Conservation (phyloP, 1,140 invertebrate genomes). For the Gonatopus flavifemur region DNA sequence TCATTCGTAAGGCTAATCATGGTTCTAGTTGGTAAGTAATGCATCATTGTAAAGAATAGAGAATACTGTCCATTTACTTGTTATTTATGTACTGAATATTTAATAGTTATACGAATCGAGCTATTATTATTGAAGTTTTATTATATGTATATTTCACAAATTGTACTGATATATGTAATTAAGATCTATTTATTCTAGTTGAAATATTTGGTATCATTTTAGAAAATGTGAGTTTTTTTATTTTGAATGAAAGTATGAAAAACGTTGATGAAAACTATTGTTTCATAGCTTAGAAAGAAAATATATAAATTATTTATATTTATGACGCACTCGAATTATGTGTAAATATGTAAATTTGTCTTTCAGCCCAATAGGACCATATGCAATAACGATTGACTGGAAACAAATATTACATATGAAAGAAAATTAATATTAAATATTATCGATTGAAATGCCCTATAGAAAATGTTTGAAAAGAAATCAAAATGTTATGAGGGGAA, state of each 20-base stretch:
- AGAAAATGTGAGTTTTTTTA: conserved; percentile 6
- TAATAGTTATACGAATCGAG: conserved; percentile 18
- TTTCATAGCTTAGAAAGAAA: conserved; percentile 34
- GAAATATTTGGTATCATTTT: conserved; percentile 24
- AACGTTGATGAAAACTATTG: conserved; percentile 16
- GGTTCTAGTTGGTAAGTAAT: conserved; percentile 33
- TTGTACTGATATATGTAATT: conserved; percentile 29
- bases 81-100: conserved; percentile 25
- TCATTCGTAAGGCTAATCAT: conserved; percentile 34
- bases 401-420: conserved; percentile 13
- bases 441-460: too few species aligned
- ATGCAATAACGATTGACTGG: conserved; percentile 25
- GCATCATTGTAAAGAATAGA: conserved; percentile 27
- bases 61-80: conserved; percentile 35
- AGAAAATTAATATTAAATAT: too few species aligned
- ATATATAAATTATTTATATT: too few species aligned
- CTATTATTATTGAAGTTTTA: conserved; percentile 24
- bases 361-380: conserved; percentile 27
- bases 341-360: conserved; percentile 22
- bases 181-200: conserved; percentile 28
- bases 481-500: too few species aligned
- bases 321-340: conserved; percentile 27
- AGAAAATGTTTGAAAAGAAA: too few species aligned
- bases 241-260: too few species aligned
- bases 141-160: conserved; percentile 24